Base-by-base conservation (phyloP, 2,113 vertebrate genomes). In the Laticauda laticaudata region DNA sequence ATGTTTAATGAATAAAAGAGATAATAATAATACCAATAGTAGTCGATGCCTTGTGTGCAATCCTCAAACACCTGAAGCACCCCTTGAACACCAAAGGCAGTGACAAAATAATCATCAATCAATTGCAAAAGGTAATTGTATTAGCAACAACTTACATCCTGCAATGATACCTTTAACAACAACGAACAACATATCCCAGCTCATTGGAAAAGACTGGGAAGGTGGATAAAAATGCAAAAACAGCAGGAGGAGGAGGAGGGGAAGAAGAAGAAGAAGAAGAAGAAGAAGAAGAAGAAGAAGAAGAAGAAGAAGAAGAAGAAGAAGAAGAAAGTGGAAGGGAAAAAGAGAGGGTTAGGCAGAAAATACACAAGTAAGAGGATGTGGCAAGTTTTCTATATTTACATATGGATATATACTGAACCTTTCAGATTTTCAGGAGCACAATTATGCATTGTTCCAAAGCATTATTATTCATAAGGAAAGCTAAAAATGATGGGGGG, bases 311-410 rank as follows among this genome's bases (percentile, higher is more conserved):
- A 39, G 55, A 43, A 11, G 6, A 75, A 0, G 88, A 93, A 93
- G 48, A 93, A 91, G 39, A 85, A 53, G 89, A 89, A 92, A 90
- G 92, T 92, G 12, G 64, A 92, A 97, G 92, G 95, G 93, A 91
- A 48, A 6, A 34, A 61, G 54, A 20, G 69, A 89, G 34, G 18
- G 29, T 39, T 26, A 86, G 75, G 55, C 87, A 45, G 39, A 14
- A 11, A 85, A 45, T 69, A 29, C 20, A 69, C 8, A 55, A 2
- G 24, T 81, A 48, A 57, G 57, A 34, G 3, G 48, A 34, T 89
- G 48, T 24, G 69, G 24, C 69, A 43, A 88, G 34, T 39, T 24
- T 39, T 56, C 3, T 23, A 43, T 23, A 34, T 89, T 57, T 89
- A 55, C 1, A 20, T 88, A 34, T 86, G 75, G 4, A 91, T 43